A percentile compares a stretch with the other conserved stretches of the same genome.
These are phyloP conservation scores for Morus bassanus DNA, from an alignment of 2,797 vertebrate genomes.

Conservation along the genomic window DNA sequence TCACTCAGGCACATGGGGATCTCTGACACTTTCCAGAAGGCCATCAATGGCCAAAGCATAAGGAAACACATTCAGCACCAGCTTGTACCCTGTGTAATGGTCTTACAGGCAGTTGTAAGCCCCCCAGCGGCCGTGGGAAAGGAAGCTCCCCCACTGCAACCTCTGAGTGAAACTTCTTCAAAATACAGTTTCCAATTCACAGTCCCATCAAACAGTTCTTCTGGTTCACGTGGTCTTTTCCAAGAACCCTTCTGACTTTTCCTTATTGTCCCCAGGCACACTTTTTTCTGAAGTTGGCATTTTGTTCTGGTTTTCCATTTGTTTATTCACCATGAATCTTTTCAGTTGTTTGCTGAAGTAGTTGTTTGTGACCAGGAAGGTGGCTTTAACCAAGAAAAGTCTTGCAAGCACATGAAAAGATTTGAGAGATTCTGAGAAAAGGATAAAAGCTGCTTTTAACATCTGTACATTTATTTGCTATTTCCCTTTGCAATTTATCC, in stretches of 20 bases:
- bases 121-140: background rate
- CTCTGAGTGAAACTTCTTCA: background rate
- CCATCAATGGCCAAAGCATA: background rate
- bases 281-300: background rate
- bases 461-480: background rate
- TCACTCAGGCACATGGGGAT: background rate
- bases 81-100: background rate
- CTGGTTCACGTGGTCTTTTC: background rate
- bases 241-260: background rate
- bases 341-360: background rate
- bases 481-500: background rate
- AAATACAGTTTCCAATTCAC: background rate
- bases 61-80: background rate
- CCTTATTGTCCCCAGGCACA: accelerated
- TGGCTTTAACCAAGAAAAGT: background rate
- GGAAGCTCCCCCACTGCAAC: background rate
- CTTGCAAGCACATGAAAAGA: background rate
- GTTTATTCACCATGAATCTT: background rate
- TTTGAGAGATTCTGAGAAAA: background rate
- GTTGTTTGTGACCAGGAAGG: background rate
- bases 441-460: background rate
- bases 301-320: background rate
- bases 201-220: background rate
- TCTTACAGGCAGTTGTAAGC: background rate
- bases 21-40: background rate